Conservation (phyloP, 2,888 invertebrate genomes). For the Catotricha subobsoleta region DNA sequence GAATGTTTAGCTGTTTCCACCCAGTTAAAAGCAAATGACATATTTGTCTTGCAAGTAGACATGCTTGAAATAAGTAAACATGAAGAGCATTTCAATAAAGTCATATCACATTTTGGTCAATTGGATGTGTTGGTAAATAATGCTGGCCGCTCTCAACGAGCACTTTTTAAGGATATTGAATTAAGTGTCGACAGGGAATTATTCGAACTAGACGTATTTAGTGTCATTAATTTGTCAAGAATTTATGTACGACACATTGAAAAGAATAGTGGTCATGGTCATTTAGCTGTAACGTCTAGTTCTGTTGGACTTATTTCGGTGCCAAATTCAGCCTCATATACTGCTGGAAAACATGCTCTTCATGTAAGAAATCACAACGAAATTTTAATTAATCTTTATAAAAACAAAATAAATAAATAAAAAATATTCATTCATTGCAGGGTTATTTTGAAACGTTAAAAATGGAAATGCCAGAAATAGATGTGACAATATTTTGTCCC, state of each 20-base stretch:
- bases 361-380: too few relatives aligned
- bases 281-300: constrained; percentile 58
- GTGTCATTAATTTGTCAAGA: constrained; percentile 49
- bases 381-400: too few relatives aligned
- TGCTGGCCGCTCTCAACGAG: constrained; percentile 63
- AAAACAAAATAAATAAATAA: constrained; percentile 1
- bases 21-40: constrained; percentile 32
- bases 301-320: constrained; percentile 48
- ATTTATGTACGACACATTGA: constrained; percentile 46
- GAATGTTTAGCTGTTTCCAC: constrained; percentile 36
- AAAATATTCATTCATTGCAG: constrained; percentile 23
- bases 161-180: constrained; percentile 50
- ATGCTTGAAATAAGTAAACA: constrained; percentile 41
- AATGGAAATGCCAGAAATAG: constrained; percentile 34
- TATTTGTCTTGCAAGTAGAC: constrained; percentile 51
- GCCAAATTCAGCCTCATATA: constrained; percentile 50
- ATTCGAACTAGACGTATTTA: constrained; percentile 62
- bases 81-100: constrained; percentile 37
- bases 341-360: constrained; percentile 57
- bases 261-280: constrained; percentile 33
- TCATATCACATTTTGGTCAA: constrained; percentile 48
- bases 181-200: constrained; percentile 51
- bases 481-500: constrained; percentile 53
- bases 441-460: constrained; percentile 55
- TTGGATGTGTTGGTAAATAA: constrained; percentile 65